phyloP scores from a whole-genome alignment of 2,113 vertebrate species.

The Tympanuchus pallidicinctus region DNA sequence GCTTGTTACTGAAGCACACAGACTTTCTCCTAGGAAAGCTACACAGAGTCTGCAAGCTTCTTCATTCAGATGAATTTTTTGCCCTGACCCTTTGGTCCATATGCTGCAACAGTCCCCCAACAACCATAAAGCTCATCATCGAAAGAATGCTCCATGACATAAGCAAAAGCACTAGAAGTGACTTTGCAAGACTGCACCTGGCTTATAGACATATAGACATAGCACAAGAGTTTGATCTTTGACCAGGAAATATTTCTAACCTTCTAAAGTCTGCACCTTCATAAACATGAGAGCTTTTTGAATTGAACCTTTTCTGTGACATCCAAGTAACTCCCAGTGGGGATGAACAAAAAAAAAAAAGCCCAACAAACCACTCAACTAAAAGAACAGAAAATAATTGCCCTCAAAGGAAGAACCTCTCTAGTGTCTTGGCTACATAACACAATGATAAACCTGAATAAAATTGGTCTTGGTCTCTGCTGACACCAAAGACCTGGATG shows the following conservation, averaged over 20 bases:
- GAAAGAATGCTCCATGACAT: background rate
- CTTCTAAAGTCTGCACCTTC: background rate
- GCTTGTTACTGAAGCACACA: background rate
- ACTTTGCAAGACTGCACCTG: background rate
- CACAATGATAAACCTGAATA: conserved; percentile 28
- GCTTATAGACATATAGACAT: background rate
- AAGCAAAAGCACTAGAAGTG: background rate
- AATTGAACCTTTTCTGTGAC: background rate
- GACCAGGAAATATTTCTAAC: background rate
- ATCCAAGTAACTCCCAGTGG: background rate
- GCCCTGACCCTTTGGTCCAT: background rate
- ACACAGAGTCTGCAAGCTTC: background rate
- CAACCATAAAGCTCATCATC: background rate
- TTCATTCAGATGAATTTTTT: background rate
- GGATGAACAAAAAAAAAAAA: background rate
- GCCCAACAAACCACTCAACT: background rate
- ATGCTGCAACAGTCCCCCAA: background rate
- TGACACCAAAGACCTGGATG: conserved; percentile 28
- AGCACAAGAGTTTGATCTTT: background rate
- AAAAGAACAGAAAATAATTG: conserved; percentile 3
- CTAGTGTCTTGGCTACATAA: background rate
- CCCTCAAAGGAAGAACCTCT: conserved; percentile 12
- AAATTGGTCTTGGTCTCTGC: background rate
- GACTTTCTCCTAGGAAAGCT: accelerated
- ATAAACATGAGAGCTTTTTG: background rate